Base-by-base conservation (phyloP, 2,797 vertebrate genomes). In the Danio tinwini region DNA sequence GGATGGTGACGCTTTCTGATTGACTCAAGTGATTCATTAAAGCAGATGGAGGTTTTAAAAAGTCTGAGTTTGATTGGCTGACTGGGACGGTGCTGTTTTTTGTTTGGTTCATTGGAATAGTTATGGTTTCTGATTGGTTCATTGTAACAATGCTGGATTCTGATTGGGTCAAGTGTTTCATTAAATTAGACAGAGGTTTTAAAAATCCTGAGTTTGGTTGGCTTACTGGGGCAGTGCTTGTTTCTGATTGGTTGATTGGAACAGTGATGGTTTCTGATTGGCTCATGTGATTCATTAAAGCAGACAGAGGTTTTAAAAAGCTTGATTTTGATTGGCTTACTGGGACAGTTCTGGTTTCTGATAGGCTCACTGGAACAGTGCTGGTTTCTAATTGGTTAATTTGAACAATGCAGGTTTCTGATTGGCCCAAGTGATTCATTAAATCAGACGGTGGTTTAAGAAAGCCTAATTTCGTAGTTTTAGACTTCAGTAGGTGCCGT, bases 331-430 rank as follows among this genome's bases (percentile, higher is more conserved):
- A 29, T 29, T 29, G 29, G 29, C 29, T 29, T 29, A 29, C 56
- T 16, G n/a, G 50, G 53, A 72, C 62, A 11, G 53, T 21, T 76
- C 45, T 19, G 45, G 14, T n/a, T 45, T 52, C 42, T 64, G 14
- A 29, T 53, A 62, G 65, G 17, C 69, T 67, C 39, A 11, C 17
- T 9, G 37, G 16, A 13, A 16, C 19, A 9, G 16, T 39, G 11
- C n/a, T 64, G 6, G 39, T 71, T 47, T 52, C 42, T 64, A 10
- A 29, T 62, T 69, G 67, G 17, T 69, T 67, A 21, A n/a, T 21
- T 9, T 19, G 16, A 13, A 16, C 21, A 9, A n/a, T 39, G 11
- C n/a, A 64, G 6, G 40, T 71, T 58, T 21, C 73, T 39, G 71
- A 64, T 63, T 59, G 56, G 67, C 49, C 70, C 13, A 39, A 40